Evolutionary conservation across 1,140 invertebrate species (phyloP).

Genomic region (Euura lappo): DNA sequence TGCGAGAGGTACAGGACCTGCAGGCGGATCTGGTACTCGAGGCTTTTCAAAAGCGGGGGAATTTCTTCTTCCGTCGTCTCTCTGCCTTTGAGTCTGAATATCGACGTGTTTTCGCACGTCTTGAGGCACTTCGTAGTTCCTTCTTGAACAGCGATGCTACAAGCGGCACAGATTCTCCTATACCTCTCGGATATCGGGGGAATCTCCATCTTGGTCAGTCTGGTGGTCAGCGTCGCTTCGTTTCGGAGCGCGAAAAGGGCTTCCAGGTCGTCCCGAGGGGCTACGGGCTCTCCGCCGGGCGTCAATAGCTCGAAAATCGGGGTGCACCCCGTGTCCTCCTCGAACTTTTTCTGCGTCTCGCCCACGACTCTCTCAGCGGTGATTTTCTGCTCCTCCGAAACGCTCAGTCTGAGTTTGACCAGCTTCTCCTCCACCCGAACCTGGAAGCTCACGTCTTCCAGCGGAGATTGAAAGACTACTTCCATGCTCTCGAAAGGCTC

Average conservation of each 20-base stretch:
- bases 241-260: conserved; percentile 28
- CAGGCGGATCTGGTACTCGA: conserved; percentile 46
- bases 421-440: conserved; percentile 36
- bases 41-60: conserved; percentile 41
- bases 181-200: conserved; percentile 46
- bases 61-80: conserved; percentile 35
- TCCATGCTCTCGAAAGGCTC: not conserved
- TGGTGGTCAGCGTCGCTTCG: conserved; percentile 31
- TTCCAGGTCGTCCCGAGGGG: conserved; percentile 28
- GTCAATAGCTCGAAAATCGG: conserved; percentile 34
- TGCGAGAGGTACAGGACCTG: conserved; percentile 45
- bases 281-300: conserved; percentile 28
- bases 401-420: conserved; percentile 38
- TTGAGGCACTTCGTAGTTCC: conserved; percentile 39
- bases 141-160: conserved; percentile 35
- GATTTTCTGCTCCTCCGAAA: conserved; percentile 32
- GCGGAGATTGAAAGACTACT: not conserved
- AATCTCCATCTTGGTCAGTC: conserved; percentile 39
- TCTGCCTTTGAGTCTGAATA: conserved; percentile 38
- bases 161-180: conserved; percentile 37
- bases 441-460: conserved; percentile 31
- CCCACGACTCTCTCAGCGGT: conserved; percentile 28
- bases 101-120: conserved; percentile 46
- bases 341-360: conserved; percentile 34
- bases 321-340: conserved; percentile 41